Conservation (phyloP, 1,140 invertebrate genomes). For the Cecropterus lyciades region DNA sequence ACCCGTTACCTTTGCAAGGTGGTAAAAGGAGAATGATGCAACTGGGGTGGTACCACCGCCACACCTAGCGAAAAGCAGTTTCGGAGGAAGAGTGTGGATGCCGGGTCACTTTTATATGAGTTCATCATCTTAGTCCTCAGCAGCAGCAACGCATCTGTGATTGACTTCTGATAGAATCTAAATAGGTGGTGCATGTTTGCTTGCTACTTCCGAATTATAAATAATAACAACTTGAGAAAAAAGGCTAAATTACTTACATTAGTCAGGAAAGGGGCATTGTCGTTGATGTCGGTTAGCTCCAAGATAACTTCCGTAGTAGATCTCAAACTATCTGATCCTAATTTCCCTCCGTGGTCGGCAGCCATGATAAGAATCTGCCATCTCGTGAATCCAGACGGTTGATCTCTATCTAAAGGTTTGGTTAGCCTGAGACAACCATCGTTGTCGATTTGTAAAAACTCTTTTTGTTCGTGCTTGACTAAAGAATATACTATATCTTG, state of each 20-base stretch:
- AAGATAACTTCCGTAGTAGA: slow-evolving; percentile 90
- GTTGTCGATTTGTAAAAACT: slow-evolving; percentile 89
- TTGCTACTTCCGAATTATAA: too few relatives aligned
- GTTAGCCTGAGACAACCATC: slow-evolving; percentile 90
- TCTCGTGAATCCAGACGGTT: slow-evolving; percentile 91
- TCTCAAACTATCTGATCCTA: slow-evolving; percentile 85
- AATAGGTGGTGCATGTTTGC: too few relatives aligned
- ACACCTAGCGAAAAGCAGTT: too few relatives aligned
- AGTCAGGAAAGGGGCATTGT: slow-evolving; percentile 94
- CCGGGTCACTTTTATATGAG: too few relatives aligned
- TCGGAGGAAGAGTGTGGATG: too few relatives aligned
- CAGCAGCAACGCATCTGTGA: too few relatives aligned
- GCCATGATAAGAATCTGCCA: slow-evolving; percentile 95
- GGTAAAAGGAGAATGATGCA: too few relatives aligned
- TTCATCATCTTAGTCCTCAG: too few relatives aligned
- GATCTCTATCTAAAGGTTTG: slow-evolving; percentile 94
- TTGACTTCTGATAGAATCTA: too few relatives aligned
- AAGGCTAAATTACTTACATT: slow-evolving; percentile 84
- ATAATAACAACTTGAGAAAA: too few relatives aligned
- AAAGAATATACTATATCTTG: slow-evolving; percentile 92
- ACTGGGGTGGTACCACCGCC: too few relatives aligned
- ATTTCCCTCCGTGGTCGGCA: slow-evolving; percentile 89
- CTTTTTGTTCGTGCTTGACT: slow-evolving; percentile 88
- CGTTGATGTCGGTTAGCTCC: slow-evolving; percentile 93
- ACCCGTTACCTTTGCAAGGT: too few relatives aligned